These are phyloP conservation scores for Sphenodon punctatus DNA, from an alignment of 2,797 vertebrate genomes.

Conservation along the genomic window DNA sequence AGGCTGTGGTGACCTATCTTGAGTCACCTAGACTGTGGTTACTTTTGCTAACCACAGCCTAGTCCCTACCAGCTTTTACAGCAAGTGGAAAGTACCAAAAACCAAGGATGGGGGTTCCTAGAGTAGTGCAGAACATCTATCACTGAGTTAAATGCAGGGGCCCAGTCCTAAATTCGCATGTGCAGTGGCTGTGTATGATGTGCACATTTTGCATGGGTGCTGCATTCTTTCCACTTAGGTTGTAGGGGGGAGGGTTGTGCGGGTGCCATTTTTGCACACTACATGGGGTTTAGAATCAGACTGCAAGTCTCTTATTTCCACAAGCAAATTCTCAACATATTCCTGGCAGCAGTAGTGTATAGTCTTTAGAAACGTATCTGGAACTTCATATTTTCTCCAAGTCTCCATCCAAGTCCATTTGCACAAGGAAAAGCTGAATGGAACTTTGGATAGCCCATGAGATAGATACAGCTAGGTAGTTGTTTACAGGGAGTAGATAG, in stretches of 20 bases:
- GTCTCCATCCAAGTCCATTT: not conserved
- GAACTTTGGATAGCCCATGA: no score
- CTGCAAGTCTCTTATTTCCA: not conserved
- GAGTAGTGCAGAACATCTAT: not conserved
- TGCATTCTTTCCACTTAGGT: no score
- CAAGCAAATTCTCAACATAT: not conserved
- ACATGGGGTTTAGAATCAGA: no score
- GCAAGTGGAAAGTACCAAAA: not conserved
- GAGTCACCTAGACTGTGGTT: no score
- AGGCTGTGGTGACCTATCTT: no score
- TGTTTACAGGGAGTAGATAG: not conserved
- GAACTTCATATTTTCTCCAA: not conserved
- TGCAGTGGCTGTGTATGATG: no score
- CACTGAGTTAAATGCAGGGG: no score
- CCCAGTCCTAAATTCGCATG: no score
- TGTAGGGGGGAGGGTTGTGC: no score
- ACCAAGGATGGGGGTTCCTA: not conserved
- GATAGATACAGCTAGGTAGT: no score
- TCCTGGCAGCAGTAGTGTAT: not conserved
- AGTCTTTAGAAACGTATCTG: not conserved
- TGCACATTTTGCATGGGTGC: no score
- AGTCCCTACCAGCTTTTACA: not conserved
- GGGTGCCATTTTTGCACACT: no score
- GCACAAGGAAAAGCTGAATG: not conserved
- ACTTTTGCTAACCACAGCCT: constrained; percentile 8